Evolutionary conservation across 2,113 vertebrate genomes (phyloP).

Genomic region (Oceanodroma tethys): DNA sequence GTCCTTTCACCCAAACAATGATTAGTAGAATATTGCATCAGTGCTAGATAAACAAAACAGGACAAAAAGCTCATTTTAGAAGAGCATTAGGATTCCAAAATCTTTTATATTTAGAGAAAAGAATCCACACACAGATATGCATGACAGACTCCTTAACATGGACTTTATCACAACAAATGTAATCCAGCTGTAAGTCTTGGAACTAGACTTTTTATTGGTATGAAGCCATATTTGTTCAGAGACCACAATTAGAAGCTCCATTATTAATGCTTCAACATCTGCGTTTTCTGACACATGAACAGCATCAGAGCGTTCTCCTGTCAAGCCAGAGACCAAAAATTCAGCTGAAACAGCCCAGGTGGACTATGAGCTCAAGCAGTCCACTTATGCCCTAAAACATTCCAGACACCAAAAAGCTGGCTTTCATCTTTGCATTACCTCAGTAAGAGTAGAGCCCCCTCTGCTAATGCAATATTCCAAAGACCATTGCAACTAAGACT

Average conservation of each 20-base stretch:
- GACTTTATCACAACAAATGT: constrained; percentile 35
- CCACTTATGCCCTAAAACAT: neutral
- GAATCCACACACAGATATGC: constrained; percentile 16
- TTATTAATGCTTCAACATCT: constrained; percentile 29
- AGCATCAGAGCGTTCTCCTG: neutral
- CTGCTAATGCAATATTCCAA: constrained; percentile 54
- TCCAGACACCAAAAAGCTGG: neutral
- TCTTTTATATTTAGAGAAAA: neutral
- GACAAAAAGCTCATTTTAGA: neutral
- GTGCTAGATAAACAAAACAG: neutral
- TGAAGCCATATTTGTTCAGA: constrained; percentile 37
- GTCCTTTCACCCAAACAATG: constrained; percentile 10
- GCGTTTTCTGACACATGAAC: neutral
- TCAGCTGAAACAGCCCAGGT: neutral
- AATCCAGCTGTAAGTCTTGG: constrained; percentile 35
- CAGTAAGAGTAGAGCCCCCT: neutral
- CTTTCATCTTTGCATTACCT: neutral
- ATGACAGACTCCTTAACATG: neutral
- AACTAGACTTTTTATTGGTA: constrained; percentile 54
- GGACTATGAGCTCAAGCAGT: neutral
- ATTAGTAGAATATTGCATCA: constrained; percentile 67
- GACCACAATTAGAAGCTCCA: neutral
- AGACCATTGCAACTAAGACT: constrained; percentile 44
- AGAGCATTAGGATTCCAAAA: neutral
- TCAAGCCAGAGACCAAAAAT: neutral